Evolutionary conservation across 2,113 vertebrate species (phyloP), one percentile per base, ranked within the genome.

Genomic region (Ranitomeya imitator): DNA sequence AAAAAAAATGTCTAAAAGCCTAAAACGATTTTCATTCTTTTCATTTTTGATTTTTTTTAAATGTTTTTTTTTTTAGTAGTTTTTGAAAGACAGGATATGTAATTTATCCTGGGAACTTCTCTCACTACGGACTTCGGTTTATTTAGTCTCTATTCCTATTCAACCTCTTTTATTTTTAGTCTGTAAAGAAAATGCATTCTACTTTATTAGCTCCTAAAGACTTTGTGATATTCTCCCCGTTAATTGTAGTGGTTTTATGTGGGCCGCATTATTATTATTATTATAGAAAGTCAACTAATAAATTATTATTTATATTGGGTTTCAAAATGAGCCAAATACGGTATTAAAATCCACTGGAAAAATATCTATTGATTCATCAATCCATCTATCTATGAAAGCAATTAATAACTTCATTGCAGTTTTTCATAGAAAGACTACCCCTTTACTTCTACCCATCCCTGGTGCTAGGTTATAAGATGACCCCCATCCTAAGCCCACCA

Each of bases 1-100:
- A 52, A 31, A n/a, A 21, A 88, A 61, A 52, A 31, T 16, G 14
- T 54, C 31, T 65, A 77, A 88, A 78, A 83, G 87, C 80, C 76
- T 74, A 21, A 7, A 73, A 6, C 9, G 18, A 14, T 1, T 87
- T 82, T 76, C 45, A 65, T 6, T 45, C 82, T 65, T 12, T 60
- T 80, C 65, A 88, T 74, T 45, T 79, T 63, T 31, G 59, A 73
- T 57, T 15, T 60, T n/a, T 85, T 90, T 88, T 86, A n/a, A n/a
- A n/a, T n/a, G n/a, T 31, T 1, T 31, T 57, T 15, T 60, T n/a
- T 85, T 90, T 88, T 86, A 21, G 19, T 67, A 11, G 4, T 0
- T 90, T 88, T 92, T 69, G 15, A 21, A 67, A 79, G 76, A 79
- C 9, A 15, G 12, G 51, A 18, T 55, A 45, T 87, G 69, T 57